These are phyloP conservation scores for Hypanus sabinus DNA, from an alignment of 2,113 vertebrate genomes.

Conservation along the genomic window DNA sequence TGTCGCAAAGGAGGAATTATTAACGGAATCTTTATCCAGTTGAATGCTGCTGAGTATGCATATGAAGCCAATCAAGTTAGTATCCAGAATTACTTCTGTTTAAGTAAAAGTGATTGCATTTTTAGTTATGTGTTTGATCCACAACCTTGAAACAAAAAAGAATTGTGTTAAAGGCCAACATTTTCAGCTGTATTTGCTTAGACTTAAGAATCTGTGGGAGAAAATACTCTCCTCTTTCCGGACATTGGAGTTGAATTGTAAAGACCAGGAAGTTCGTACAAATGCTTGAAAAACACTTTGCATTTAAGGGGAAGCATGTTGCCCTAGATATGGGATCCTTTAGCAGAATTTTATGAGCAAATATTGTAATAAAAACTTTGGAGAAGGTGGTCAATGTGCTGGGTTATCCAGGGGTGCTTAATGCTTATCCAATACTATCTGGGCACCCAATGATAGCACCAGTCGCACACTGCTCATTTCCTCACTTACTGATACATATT, in stretches of 20 bases:
- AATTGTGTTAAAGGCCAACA: slow-evolving; percentile 7
- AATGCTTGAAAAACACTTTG: background rate
- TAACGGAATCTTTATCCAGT: background rate
- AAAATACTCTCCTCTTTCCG: slow-evolving; percentile 6
- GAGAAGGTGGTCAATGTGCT: no score
- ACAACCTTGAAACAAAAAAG: background rate
- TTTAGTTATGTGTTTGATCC: background rate
- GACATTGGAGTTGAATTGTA: slow-evolving; percentile 18
- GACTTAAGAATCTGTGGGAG: background rate
- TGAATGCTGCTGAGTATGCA: background rate
- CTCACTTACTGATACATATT: no score
- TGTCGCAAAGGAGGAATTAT: background rate
- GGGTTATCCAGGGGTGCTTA: no score
- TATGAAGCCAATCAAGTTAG: background rate
- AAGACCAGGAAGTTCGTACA: background rate
- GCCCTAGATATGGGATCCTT: background rate
- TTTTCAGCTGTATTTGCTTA: slow-evolving; percentile 28
- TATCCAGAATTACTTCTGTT: background rate
- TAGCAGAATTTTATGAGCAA: no score
- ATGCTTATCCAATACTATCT: no score
- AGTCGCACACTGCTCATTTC: no score
- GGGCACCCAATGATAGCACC: no score
- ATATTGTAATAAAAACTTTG: no score
- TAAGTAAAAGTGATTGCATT: background rate
- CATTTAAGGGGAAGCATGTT: background rate